Conservation (phyloP, 2,888 invertebrate genomes). For the Himalopsyche tibetana region DNA sequence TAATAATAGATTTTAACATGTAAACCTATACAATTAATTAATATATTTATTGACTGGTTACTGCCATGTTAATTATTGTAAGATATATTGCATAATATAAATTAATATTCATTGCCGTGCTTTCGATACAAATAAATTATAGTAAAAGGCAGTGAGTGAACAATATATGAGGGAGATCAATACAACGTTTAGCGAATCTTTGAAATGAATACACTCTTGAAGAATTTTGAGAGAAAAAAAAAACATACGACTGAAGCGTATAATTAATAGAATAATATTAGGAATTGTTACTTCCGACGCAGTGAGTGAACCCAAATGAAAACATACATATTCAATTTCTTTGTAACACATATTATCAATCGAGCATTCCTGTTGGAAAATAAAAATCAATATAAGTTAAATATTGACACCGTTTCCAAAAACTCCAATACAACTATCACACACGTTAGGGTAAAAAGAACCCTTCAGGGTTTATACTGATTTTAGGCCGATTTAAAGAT, state of each 20-base stretch:
- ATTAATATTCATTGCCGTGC: too few relatives aligned
- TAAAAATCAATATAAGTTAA: conserved; percentile 5
- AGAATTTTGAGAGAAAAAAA: too few relatives aligned
- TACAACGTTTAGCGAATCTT: too few relatives aligned
- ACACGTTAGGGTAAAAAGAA: background rate
- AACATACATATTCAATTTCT: background rate
- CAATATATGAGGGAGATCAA: too few relatives aligned
- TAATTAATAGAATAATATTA: background rate
- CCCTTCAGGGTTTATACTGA: background rate
- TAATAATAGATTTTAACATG: too few relatives aligned
- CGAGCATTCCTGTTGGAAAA: background rate
- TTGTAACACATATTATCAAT: background rate
- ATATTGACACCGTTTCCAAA: background rate
- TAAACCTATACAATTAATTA: too few relatives aligned
- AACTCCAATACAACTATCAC: background rate
- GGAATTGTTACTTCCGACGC: background rate
- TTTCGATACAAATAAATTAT: too few relatives aligned
- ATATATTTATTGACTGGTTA: too few relatives aligned
- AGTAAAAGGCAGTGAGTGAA: too few relatives aligned
- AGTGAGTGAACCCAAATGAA: background rate
- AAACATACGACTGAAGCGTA: background rate
- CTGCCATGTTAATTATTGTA: too few relatives aligned
- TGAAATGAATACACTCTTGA: too few relatives aligned
- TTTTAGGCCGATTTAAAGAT: background rate
- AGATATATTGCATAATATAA: too few relatives aligned